Base-by-base conservation (phyloP, 1,140 invertebrate species). In the Phymastichus coffea region DNA sequence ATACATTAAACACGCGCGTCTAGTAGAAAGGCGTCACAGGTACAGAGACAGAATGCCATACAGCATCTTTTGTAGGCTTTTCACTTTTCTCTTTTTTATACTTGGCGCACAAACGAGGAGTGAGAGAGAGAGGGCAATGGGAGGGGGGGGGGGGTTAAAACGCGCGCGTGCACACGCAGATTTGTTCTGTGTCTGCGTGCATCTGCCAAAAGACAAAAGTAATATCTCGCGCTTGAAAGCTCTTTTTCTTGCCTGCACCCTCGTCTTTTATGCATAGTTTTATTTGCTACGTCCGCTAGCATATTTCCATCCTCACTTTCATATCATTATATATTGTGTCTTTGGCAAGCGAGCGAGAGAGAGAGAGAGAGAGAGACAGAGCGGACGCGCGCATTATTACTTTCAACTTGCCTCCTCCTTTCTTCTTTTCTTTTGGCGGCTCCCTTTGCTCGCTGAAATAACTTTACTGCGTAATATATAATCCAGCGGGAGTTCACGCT, bases 51-150 rank as follows among this genome's bases (percentile, higher is more conserved):
- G n/a, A 66, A 69, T 63, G 66, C 64, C 64, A 69, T 64, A 61
- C 62, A 69, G 66, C 63, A 67, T 65, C 70, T 69, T 71, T 74
- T 74, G 69, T 72, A 67, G 66, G n/a, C n/a, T n/a, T 41, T 35
- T 26, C 17, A 26, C 35, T 64, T 65, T 66, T 71, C 14, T 41
- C 43, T 35, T 12, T 20, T 44, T 14, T 38, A 30, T 22, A 46
- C 23, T 15, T 30, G 15, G 55, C 66, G 67, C 58, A 67, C 66
- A 69, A 68, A 68, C 63, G 63, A 66, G 59, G 67, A 71, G 70
- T 66, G 62, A 57, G 64, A 67, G 67, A 61, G 64, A 41, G 64
- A 38, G 58, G 52, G 23, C 14, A 1, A 61, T 41, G 47, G 57
- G 47, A 56, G 63, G 58, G 65, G 65, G 71, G 67, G 68, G 61